Conservation (phyloP, 2,888 invertebrate genomes). For the Acrobasis suavella region DNA sequence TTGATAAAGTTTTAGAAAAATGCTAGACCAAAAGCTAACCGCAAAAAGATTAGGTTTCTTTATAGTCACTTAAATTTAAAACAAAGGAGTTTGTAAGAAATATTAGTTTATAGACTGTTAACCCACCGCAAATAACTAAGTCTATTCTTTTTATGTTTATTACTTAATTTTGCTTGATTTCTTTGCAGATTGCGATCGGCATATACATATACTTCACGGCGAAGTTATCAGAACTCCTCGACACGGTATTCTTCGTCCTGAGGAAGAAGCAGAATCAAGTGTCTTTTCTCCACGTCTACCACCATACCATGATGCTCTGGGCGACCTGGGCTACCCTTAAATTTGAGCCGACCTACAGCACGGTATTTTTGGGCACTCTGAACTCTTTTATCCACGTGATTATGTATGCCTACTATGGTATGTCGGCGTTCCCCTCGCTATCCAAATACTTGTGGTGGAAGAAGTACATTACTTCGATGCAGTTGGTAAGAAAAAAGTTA, state of each 20-base stretch:
- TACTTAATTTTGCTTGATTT: slow-evolving; percentile 35
- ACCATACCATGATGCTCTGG: slow-evolving; percentile 83
- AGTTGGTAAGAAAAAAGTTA: slow-evolving; percentile 79
- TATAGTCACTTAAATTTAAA: too few relatives aligned
- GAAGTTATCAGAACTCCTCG: slow-evolving; percentile 83
- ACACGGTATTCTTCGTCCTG: slow-evolving; percentile 94
- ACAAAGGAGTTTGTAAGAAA: too few relatives aligned
- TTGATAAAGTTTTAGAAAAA: too few relatives aligned
- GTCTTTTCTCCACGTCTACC: slow-evolving; percentile 94
- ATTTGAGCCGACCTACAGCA: slow-evolving; percentile 86
- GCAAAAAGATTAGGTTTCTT: too few relatives aligned
- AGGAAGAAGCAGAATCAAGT: slow-evolving; percentile 90
- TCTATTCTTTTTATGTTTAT: too few relatives aligned
- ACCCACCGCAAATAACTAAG: too few relatives aligned
- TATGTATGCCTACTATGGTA: slow-evolving; percentile 89
- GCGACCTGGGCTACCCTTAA: slow-evolving; percentile 86
- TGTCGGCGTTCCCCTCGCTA: slow-evolving; percentile 85
- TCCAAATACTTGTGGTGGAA: slow-evolving; percentile 91
- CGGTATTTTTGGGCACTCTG: slow-evolving; percentile 88
- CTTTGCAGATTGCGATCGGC: slow-evolving; percentile 57
- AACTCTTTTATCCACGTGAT: slow-evolving; percentile 84
- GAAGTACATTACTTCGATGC: slow-evolving; percentile 88
- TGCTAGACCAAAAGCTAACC: too few relatives aligned
- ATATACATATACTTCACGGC: slow-evolving; percentile 23
- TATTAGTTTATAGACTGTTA: too few relatives aligned